Evolutionary conservation across 2,888 invertebrate species (phyloP), one percentile per base, ranked within the genome.

Genomic region (Venustoraphidia nigricollis): DNA sequence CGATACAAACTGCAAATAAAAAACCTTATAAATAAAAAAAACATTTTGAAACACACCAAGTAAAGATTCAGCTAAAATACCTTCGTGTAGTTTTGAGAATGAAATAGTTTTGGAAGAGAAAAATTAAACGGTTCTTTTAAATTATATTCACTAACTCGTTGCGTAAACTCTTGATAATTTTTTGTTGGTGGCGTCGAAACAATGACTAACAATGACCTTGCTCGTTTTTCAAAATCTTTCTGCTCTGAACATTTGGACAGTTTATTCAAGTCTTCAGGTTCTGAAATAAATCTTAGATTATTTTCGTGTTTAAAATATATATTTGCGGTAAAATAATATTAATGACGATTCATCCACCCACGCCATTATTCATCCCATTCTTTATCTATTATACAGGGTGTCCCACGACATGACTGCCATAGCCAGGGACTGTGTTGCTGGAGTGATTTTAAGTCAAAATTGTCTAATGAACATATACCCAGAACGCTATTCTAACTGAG

Each of bases 171-270:
- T 59, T 84, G 83, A 56, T 77, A 76, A 53, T 67, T 64, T 54
- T 79, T 73, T 44, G 69, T 63, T 1, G 94, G 92, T 43, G 91
- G 88, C 17, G 91, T 88, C 0, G 90, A 84, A 1, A 88, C 90
- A 41, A 96, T 83, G 14, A 95, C 90, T 51, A 96, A 73, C 34
- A 95, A 70, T 3, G 90, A 92, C 59, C 82, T 78, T 2, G 87
- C 87, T 43, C 82, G 73, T 60, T 81, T 83, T 55, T 75, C 65
- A 59, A 81, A 79, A 60, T 76, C 76, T 47, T 69, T 65, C 14
- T 77, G 77, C 57, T 78, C 77, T 61, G 68, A 72, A 69, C 81
- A 81, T 53, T 69, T 68, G 51, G 69, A 70, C 58, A 76, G 66
- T 57, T 76, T 76, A 44, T 72, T 70, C 52, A 75, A 66, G 53